Conservation (phyloP, 2,113 vertebrate genomes). For the Pimephales promelas region DNA sequence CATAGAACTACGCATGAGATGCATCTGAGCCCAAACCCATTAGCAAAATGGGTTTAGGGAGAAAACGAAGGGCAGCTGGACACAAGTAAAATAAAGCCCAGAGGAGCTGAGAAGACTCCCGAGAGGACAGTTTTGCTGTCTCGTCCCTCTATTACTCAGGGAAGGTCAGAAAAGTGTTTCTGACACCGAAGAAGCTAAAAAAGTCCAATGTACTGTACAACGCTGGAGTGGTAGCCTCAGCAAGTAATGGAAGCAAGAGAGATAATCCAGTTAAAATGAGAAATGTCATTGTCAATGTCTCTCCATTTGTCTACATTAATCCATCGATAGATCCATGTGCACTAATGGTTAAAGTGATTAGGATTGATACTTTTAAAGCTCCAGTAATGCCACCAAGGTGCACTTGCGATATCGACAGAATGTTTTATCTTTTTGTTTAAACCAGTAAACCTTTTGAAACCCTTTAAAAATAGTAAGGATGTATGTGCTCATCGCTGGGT, state of each 20-base stretch:
- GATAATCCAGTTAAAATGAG: constrained; percentile 77
- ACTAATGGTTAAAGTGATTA: constrained; percentile 61
- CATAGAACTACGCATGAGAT: background rate
- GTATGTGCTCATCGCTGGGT: background rate
- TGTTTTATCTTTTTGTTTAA: constrained; percentile 44
- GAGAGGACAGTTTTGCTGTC: constrained; percentile 61
- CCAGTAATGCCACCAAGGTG: constrained; percentile 32
- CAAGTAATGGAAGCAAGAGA: constrained; percentile 68
- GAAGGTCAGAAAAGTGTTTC: constrained; percentile 53
- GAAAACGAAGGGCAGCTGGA: constrained; percentile 47
- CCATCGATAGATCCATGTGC: constrained; percentile 54
- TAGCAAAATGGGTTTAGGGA: constrained; percentile 68
- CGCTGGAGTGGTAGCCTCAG: constrained; percentile 55
- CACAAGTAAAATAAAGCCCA: constrained; percentile 26
- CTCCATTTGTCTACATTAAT: constrained; percentile 59
- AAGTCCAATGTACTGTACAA: constrained; percentile 56
- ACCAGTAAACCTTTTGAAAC: background rate
- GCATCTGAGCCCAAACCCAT: constrained; percentile 58
- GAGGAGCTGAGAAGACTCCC: constrained; percentile 42
- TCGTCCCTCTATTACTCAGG: constrained; percentile 63
- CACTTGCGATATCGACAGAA: constrained; percentile 51
- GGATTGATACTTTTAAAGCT: constrained; percentile 54
- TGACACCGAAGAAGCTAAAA: background rate
- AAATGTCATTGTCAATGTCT: constrained; percentile 59
- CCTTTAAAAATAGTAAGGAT: constrained; percentile 42